These are phyloP conservation scores for Ochlodes sylvanus DNA, from an alignment of 2,888 invertebrate genomes.

Conservation along the genomic window DNA sequence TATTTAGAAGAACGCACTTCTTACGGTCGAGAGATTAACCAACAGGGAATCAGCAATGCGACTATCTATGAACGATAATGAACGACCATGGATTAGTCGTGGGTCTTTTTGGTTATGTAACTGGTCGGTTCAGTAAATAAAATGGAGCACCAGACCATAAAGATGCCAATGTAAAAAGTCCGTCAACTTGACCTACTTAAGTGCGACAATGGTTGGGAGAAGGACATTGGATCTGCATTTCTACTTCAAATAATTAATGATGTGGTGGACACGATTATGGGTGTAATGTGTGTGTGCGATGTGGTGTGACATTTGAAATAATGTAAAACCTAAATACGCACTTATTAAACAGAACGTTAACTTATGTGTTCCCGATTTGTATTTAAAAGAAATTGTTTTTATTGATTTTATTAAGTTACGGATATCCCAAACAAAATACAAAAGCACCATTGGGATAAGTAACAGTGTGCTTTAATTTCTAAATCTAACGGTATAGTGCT, in stretches of 20 bases:
- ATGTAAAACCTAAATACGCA: too few relatives aligned
- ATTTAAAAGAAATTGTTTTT: too few relatives aligned
- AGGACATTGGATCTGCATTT: constrained; percentile 51
- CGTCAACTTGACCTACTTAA: constrained; percentile 76
- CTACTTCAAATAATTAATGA: constrained; percentile 13
- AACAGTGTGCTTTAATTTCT: too few relatives aligned
- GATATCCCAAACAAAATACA: too few relatives aligned
- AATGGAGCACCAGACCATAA: constrained; percentile 67
- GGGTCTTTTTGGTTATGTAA: constrained; percentile 56
- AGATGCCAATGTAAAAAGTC: constrained; percentile 64
- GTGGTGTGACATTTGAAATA: too few relatives aligned
- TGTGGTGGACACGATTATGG: too few relatives aligned
- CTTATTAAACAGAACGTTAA: neutral
- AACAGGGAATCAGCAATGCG: constrained; percentile 18
- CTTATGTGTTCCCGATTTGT: too few relatives aligned
- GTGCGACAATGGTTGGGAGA: constrained; percentile 66
- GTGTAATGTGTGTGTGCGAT: too few relatives aligned
- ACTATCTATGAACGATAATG: constrained; percentile 21
- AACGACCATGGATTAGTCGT: constrained; percentile 32
- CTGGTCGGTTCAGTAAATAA: constrained; percentile 73
- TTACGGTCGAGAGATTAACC: constrained; percentile 23
- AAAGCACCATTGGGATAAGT: too few relatives aligned
- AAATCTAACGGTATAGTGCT: too few relatives aligned
- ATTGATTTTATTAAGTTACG: too few relatives aligned
- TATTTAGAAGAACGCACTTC: constrained; percentile 10